Base-by-base conservation (phyloP, 2,888 invertebrate genomes). In the Zaprionus lineosus region DNA sequence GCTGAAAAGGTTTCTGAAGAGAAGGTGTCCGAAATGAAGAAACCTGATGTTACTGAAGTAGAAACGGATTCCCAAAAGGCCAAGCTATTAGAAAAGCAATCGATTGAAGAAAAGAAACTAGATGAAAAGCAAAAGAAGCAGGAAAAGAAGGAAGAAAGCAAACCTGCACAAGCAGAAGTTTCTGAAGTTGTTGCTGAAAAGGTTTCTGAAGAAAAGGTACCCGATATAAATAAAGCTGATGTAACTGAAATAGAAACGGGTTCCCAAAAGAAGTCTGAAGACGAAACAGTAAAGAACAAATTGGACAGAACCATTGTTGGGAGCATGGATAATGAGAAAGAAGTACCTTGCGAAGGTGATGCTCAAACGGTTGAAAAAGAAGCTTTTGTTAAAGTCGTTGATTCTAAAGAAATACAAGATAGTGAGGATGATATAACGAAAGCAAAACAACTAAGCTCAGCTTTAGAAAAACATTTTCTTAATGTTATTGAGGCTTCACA, bases 191-290 rank as follows among this genome's bases (percentile, higher is more conserved):
- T 28, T 9, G 18, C 37, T 12, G 36, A 47, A 8, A 28, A 61
- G 31, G 24, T 12, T 9, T 4, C 34, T 11, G 44, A 53, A 47
- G 52, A 44, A 14, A 41, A 43, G 12, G 12, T 43, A 0, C 26
- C 15, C 34, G 55, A 65, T 68, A 64, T 58, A 18, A 19, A 41
- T 11, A 29, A 53, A n/a, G 16, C 14, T 8, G 48, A 3, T 11
- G 37, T 28, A n/a, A n/a, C n/a, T n/a, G n/a, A n/a, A n/a, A n/a
- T n/a, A n/a, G n/a, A n/a, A n/a, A n/a, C n/a, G n/a, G n/a, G n/a
- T n/a, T n/a, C n/a, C n/a, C n/a, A n/a, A 4, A 53, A 37, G 6
- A 40, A 61, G 26, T 4, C 18, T 7, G 11, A 50, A 33, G 51
- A n/a, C 3, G n/a, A n/a, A n/a, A n/a, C n/a, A n/a, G n/a, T n/a